Evolutionary conservation across 2,888 invertebrate genomes (phyloP).

Genomic region (Athrips mouffetella): DNA sequence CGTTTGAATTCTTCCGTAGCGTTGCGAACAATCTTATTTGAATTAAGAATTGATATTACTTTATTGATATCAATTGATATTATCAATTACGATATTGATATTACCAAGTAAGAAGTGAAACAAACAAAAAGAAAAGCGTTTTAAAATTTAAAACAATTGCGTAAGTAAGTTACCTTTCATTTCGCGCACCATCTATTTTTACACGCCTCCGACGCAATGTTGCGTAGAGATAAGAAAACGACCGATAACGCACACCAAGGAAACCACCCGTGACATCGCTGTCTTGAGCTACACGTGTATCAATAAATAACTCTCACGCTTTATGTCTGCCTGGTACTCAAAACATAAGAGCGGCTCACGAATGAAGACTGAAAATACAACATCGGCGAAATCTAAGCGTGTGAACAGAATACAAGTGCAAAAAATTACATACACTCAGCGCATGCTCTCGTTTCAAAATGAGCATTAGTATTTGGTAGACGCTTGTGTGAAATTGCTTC

Average conservation of each 20-base stretch:
- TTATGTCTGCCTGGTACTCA: slow-evolving; percentile 57
- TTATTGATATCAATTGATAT: no score
- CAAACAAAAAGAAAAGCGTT: no score
- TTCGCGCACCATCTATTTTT: slow-evolving; percentile 7
- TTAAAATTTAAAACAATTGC: no score
- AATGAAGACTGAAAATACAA: slow-evolving; percentile 58
- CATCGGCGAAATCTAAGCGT: slow-evolving; percentile 52
- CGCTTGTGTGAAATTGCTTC: slow-evolving; percentile 61
- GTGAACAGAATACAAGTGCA: slow-evolving; percentile 56
- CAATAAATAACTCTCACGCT: slow-evolving; percentile 34
- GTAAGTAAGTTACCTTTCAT: background rate
- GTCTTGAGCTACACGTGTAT: slow-evolving; percentile 34
- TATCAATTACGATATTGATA: no score
- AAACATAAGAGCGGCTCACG: slow-evolving; percentile 68
- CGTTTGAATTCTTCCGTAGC: no score
- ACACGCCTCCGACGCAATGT: slow-evolving; percentile 4
- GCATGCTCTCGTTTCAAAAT: slow-evolving; percentile 43
- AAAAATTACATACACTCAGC: slow-evolving; percentile 46
- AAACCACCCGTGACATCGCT: slow-evolving; percentile 22
- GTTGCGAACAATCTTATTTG: no score
- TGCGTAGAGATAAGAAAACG: slow-evolving; percentile 24
- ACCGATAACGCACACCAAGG: slow-evolving; percentile 48
- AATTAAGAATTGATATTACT: no score
- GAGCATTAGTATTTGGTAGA: slow-evolving; percentile 32
- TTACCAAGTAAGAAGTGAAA: no score